Conservation (phyloP, 23 tunicate species). For the Oikopleura vanhoeffeni region DNA sequence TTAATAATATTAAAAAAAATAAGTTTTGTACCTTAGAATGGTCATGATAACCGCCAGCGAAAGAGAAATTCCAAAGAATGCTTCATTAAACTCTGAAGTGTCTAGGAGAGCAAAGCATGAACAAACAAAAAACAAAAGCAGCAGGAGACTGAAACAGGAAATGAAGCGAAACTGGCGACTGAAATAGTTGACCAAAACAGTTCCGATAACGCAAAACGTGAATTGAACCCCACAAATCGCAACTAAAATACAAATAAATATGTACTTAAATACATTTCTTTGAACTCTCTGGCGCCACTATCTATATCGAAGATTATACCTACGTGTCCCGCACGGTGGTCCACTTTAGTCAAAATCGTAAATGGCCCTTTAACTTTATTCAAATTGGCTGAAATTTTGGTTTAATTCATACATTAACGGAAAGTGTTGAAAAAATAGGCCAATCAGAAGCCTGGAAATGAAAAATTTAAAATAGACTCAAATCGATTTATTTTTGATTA, state of each 20-base stretch:
- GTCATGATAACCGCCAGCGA: background rate
- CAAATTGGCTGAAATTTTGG: too few species aligned
- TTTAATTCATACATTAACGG: too few species aligned
- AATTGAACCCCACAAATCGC: constrained; percentile 16
- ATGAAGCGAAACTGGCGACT: background rate
- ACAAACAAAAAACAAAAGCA: background rate
- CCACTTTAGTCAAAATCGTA: too few species aligned
- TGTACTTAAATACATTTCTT: background rate
- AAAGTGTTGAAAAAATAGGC: too few species aligned
- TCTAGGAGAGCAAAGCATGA: background rate
- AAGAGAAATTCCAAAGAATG: background rate
- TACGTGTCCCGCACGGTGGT: too few species aligned
- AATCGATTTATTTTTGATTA: too few species aligned
- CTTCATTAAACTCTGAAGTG: background rate
- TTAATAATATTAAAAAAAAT: too few species aligned
- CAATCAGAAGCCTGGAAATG: too few species aligned
- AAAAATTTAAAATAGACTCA: too few species aligned
- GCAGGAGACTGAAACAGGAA: background rate
- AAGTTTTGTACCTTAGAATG: constrained; percentile 9
- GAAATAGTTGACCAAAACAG: background rate
- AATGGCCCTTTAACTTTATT: too few species aligned
- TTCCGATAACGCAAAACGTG: background rate
- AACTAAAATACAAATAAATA: background rate
- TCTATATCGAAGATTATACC: too few species aligned
- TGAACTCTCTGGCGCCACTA: too few species aligned